Evolutionary conservation across 2,888 invertebrate genomes (phyloP).

Genomic region (Danaus chrysippus): DNA sequence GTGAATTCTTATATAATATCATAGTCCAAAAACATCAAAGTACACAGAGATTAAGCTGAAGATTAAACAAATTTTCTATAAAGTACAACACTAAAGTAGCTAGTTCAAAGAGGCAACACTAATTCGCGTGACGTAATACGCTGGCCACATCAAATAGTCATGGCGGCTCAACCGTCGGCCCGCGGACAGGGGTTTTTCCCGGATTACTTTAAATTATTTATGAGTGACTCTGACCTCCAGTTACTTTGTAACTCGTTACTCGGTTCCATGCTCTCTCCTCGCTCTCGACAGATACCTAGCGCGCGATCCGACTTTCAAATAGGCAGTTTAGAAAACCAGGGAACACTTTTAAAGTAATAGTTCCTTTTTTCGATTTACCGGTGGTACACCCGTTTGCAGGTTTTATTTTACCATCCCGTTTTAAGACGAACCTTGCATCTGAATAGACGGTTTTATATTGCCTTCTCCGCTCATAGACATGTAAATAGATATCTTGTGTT

Average conservation of each 20-base stretch:
- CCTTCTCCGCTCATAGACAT: conserved; percentile 26
- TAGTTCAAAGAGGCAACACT: conserved; percentile 44
- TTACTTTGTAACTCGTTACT: conserved; percentile 45
- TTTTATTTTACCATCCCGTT: conserved; percentile 49
- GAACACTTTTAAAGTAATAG: conserved; percentile 67
- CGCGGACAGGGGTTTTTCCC: conserved; percentile 71
- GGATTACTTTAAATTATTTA: conserved; percentile 77
- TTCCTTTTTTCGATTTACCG: conserved; percentile 64
- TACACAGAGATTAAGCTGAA: conserved; percentile 15
- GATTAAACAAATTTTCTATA: conserved; percentile 30
- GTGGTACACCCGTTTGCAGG: conserved; percentile 51
- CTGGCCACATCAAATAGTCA: conserved; percentile 65
- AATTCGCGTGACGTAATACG: conserved; percentile 59
- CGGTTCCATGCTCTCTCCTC: conserved; percentile 36
- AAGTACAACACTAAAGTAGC: conserved; percentile 31
- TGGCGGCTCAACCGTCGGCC: conserved; percentile 50
- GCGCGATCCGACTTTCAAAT: conserved; percentile 64
- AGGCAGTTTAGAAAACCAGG: conserved; percentile 57
- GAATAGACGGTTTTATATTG: conserved; percentile 43
- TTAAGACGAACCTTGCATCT: conserved; percentile 41
- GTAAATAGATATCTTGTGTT: conserved; percentile 3
- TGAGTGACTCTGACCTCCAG: conserved; percentile 69
- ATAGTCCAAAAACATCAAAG: conserved; percentile 5
- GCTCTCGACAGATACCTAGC: conserved; percentile 41
- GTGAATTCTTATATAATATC: not conserved